Percentiles rank a stretch among this genome's conserved stretches.
Evolutionary conservation across 2,888 invertebrate species (phyloP).

Genomic region (Trisateles emortualis): DNA sequence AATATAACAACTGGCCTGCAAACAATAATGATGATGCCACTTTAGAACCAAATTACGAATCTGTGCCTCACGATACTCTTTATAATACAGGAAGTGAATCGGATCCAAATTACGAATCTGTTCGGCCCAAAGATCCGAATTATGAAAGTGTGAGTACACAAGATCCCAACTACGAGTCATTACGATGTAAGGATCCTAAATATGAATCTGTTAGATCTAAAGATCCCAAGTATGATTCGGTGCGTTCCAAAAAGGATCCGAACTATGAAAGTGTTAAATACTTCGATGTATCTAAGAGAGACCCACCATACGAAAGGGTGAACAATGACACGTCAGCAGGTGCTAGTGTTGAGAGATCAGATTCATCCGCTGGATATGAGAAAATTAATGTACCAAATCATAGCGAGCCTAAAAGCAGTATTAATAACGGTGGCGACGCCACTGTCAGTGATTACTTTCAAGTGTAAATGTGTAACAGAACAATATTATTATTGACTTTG

Average conservation of each 20-base stretch:
- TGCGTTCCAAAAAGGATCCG: slow-evolving; percentile 88
- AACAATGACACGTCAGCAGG: slow-evolving; percentile 65
- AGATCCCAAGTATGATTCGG: slow-evolving; percentile 92
- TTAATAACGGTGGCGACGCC: slow-evolving; percentile 74
- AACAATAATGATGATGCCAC: slow-evolving; percentile 84
- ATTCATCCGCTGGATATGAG: slow-evolving; percentile 78
- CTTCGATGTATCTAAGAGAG: slow-evolving; percentile 86
- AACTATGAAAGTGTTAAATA: slow-evolving; percentile 95
- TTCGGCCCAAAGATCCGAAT: slow-evolving; percentile 89
- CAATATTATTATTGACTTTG: slow-evolving; percentile 33
- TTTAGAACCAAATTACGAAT: slow-evolving; percentile 92
- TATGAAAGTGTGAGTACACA: slow-evolving; percentile 90
- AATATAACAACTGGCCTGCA: slow-evolving; percentile 84
- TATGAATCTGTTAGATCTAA: slow-evolving; percentile 83
- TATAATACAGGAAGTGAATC: slow-evolving; percentile 91
- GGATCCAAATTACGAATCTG: slow-evolving; percentile 91
- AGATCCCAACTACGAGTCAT: slow-evolving; percentile 90
- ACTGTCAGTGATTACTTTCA: slow-evolving; percentile 83
- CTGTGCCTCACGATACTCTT: slow-evolving; percentile 88
- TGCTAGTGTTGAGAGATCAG: slow-evolving; percentile 69
- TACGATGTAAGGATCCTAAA: slow-evolving; percentile 88
- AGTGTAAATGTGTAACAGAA: slow-evolving; percentile 61
- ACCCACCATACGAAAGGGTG: slow-evolving; percentile 90
- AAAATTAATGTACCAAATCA: slow-evolving; percentile 72
- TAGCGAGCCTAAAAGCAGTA: slow-evolving; percentile 74